These are phyloP conservation scores for Neodon shergylaensis DNA, from an alignment of 2,113 vertebrate species.

Conservation along the genomic window DNA sequence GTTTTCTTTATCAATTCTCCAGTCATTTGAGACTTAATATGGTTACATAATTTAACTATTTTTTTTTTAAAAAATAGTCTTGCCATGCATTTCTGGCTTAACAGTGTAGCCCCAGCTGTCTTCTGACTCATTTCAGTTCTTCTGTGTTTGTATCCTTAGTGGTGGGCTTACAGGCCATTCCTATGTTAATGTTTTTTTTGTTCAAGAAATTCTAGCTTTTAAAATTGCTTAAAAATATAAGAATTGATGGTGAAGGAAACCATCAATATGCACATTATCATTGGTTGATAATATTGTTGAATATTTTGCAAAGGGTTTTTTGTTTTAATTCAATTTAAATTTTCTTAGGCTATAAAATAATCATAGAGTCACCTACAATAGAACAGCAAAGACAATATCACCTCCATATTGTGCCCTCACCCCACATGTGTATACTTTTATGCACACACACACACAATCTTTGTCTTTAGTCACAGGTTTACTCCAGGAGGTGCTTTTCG, in stretches of 20 bases:
- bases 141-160: background rate
- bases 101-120: background rate
- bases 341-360: slow-evolving; percentile 62
- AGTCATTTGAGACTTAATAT: background rate
- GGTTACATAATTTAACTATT: background rate
- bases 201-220: background rate
- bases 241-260: background rate
- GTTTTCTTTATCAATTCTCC: background rate
- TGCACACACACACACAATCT: background rate
- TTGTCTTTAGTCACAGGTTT: background rate
- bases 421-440: background rate
- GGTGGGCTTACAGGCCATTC: background rate
- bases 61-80: background rate
- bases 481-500: slow-evolving; percentile 65
- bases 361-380: background rate
- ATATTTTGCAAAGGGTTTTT: slow-evolving; percentile 41
- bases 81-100: background rate
- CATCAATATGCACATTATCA: background rate
- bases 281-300: slow-evolving; percentile 11
- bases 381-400: background rate
- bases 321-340: slow-evolving; percentile 23
- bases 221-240: background rate
- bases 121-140: background rate
- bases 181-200: background rate
- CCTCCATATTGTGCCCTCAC: background rate